Base-by-base conservation (phyloP, 1,140 invertebrate genomes). In the Lycorma delicatula region DNA sequence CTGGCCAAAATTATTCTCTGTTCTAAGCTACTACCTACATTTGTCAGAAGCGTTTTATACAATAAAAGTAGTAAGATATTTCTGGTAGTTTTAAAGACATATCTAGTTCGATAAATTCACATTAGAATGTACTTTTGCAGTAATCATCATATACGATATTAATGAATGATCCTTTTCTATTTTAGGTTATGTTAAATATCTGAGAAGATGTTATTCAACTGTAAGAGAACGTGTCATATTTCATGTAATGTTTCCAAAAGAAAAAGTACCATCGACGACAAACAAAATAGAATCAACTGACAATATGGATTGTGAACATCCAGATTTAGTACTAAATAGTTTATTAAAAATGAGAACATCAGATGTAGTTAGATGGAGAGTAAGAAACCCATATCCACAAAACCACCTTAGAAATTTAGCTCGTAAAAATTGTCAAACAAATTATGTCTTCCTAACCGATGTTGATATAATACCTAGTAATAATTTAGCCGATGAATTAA, bases 371-470 rank as follows among this genome's bases (percentile, higher is more conserved):
- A 73, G 76, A 53, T 91, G 87, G 87, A 75, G 85, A 20, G 74
- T 79, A 38, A 79, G 80, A 16, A 80, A 86, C 69, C 79, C 83
- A 0, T 93, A 92, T 68, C 91, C 90, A 0, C 90, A 93, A 68
- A 93, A 93, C 64, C 86, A 91, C 66, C 73, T 91, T 71, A 74
- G 90, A 16, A 93, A 93, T 71, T 69, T 92, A 12, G 91, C 89
- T 0, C 72, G 89, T 13, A 88, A 89, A 68, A 89, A 89, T 65
- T 91, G 89, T 56, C 86, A 88, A 63, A 82, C 80, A 1, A 77
- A 81, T 13, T 87, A 84, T 65, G 85, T 91, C 5, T 91, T 91
- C 64, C 70, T 91, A 2, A 89, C 87, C 0, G 90, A 93, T 68
- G 81, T 93, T 3, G 91, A 93, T 70, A 88, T 93, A 36, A 82